Percentiles rank a stretch among this genome's conserved stretches.
Conservation (phyloP, 2,797 vertebrate genomes). For the Poecilia wingei region DNA sequence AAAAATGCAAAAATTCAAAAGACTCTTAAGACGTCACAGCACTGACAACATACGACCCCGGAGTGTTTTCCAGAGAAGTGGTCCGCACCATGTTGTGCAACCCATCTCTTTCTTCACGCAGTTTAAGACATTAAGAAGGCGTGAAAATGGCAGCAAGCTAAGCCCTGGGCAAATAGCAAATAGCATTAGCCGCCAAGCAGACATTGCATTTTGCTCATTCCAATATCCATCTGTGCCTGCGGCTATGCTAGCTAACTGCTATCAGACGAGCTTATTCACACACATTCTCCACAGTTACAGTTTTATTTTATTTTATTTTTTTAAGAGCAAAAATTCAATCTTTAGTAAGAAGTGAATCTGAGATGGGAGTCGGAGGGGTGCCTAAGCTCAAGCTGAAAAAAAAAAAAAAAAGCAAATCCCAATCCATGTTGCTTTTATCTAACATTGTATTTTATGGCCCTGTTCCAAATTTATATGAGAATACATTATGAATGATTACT, state of each 20-base stretch:
- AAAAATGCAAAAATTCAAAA: conserved; percentile 29
- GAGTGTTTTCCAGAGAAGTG: conserved; percentile 17
- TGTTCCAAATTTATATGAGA: conserved; percentile 68
- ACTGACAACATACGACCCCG: conserved; percentile 26
- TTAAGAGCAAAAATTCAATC: conserved; percentile 63
- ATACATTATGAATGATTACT: conserved; percentile 70
- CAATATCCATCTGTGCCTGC: conserved; percentile 64
- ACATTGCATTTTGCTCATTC: conserved; percentile 65
- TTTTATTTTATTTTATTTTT: conserved; percentile 51
- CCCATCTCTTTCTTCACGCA: conserved; percentile 59
- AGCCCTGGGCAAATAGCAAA: conserved; percentile 75
- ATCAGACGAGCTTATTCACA: conserved; percentile 74
- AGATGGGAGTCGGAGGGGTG: conserved; percentile 33
- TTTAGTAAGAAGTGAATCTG: conserved; percentile 69
- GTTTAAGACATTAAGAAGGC: conserved; percentile 78
- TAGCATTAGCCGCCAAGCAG: conserved; percentile 74
- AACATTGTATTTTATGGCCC: conserved; percentile 65
- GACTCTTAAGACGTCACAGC: conserved; percentile 19
- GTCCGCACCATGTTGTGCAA: conserved; percentile 58
- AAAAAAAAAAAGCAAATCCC: conserved; percentile 68
- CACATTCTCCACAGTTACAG: conserved; percentile 68
- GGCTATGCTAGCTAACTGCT: conserved; percentile 64
- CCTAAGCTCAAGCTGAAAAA: conserved; percentile 43
- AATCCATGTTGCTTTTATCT: conserved; percentile 75
- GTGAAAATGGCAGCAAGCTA: conserved; percentile 80